These are phyloP conservation scores for Capromys pilorides DNA, from an alignment of 2,797 vertebrate species.

Conservation along the genomic window DNA sequence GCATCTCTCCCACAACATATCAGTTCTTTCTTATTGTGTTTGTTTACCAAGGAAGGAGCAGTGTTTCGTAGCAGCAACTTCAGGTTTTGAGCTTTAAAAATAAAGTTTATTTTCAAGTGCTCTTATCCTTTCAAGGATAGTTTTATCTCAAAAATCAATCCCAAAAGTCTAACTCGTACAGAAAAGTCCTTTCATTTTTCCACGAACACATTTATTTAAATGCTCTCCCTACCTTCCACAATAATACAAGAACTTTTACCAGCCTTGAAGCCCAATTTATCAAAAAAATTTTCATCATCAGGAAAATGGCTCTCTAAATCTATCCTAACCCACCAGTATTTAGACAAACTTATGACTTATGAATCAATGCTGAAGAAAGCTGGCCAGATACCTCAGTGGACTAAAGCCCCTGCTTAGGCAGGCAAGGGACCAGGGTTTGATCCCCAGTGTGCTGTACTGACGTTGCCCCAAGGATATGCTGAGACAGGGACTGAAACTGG, in stretches of 20 bases:
- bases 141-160: constrained; percentile 62
- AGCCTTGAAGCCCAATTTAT: constrained; percentile 48
- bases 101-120: constrained; percentile 58
- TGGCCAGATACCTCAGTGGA: too few species aligned
- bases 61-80: constrained; percentile 32
- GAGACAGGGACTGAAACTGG: too few species aligned
- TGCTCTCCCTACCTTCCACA: not conserved
- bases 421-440: too few species aligned
- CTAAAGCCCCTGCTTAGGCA: too few species aligned
- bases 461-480: too few species aligned
- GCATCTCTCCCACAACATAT: not conserved
- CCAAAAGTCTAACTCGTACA: not conserved
- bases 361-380: constrained; percentile 32
- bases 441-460: too few species aligned
- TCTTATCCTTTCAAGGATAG: constrained; percentile 51
- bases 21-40: not conserved
- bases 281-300: constrained; percentile 57
- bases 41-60: not conserved
- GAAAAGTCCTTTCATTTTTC: not conserved
- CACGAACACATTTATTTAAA: not conserved
- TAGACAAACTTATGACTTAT: constrained; percentile 68
- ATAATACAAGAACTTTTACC: constrained; percentile 3
- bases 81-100: constrained; percentile 64
- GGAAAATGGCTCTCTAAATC: constrained; percentile 59
- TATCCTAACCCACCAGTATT: constrained; percentile 34